Base-by-base conservation (phyloP, 1,140 invertebrate species). In the Steinernema feltiae region DNA sequence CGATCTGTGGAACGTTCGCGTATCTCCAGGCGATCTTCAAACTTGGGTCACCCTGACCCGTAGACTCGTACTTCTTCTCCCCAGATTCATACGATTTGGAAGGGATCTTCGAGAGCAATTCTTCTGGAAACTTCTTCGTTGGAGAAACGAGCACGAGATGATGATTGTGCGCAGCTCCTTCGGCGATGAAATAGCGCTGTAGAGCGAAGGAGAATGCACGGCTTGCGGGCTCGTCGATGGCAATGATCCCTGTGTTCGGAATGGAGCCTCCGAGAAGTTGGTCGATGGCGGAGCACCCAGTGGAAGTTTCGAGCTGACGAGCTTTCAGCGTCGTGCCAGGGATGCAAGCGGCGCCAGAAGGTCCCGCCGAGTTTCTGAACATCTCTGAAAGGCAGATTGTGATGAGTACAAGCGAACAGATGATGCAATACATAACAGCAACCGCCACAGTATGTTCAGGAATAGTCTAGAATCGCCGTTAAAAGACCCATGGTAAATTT, bases 1-100 rank as follows among this genome's bases (percentile, higher is more conserved):
- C 48, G 35, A 77, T 30, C 70, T 70, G 2, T 63, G 35, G 74
- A 24, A 70, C 41, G 1, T 46, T 41, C 17, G 76, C 75, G 53
- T 77, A 77, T 29, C 76, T 77, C 76, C 76, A 77, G 7, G 76
- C 76, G 69, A 77, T 77, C 46, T 78, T 69, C 46, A 77, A 63
- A 27, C 24, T 69, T 70, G 48, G 32, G 18, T 53, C 48, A 73
- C 12, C 15, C 30, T 18, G 15, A 7, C 21, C 12, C 32, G 21
- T 73, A 70, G 29, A 72, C 1, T 74, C 63, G 30, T 1, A 15
- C 31, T 30, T 32, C 70, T 29, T 24, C 3, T 30, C 30, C 15
- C 72, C 18, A 15, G 24, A 30, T 30, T 2, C 7, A 3, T 53
- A 3, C 3, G 18, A n/a, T 27, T 75, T 71, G 17, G 12, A 12